phyloP scores from a whole-genome alignment of 2,113 vertebrate genomes.

The Callionymus lyra region DNA sequence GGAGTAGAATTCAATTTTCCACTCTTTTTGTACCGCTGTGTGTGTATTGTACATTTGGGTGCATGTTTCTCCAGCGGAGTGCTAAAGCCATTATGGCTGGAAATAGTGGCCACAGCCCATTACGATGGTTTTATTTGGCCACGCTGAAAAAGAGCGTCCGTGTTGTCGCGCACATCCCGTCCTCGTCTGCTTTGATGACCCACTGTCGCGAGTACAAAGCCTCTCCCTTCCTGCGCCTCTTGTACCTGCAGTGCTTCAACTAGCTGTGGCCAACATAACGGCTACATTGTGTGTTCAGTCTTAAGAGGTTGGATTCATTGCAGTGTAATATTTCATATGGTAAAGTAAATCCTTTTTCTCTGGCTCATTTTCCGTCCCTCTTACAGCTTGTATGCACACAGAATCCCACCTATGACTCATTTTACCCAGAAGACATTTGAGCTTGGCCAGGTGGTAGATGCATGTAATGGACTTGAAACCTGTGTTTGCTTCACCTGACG shows the following conservation, averaged over 20 bases:
- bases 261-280: slow-evolving; percentile 1
- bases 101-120: slow-evolving; percentile 37
- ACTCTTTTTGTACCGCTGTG: slow-evolving; percentile 24
- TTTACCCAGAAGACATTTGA: slow-evolving; percentile 57
- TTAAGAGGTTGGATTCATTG: slow-evolving; percentile 2
- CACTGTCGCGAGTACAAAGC: neutral
- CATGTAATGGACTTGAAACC: slow-evolving; percentile 41
- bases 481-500: slow-evolving; percentile 26
- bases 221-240: slow-evolving; percentile 14
- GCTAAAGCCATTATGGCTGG: slow-evolving; percentile 38
- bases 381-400: slow-evolving; percentile 13
- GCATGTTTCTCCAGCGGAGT: slow-evolving; percentile 19
- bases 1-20: slow-evolving; percentile 49
- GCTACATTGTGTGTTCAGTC: neutral
- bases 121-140: slow-evolving; percentile 45
- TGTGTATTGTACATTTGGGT: slow-evolving; percentile 36
- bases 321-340: slow-evolving; percentile 8
- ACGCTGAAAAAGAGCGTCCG: slow-evolving; percentile 34
- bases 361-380: neutral
- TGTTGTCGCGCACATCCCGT: slow-evolving; percentile 33
- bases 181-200: slow-evolving; percentile 26
- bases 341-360: neutral
- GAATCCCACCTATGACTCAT: slow-evolving; percentile 36
- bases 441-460: slow-evolving; percentile 63
- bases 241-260: slow-evolving; percentile 30